Base-by-base conservation (phyloP, 2,797 vertebrate genomes). In the Sandelia bainsii region DNA sequence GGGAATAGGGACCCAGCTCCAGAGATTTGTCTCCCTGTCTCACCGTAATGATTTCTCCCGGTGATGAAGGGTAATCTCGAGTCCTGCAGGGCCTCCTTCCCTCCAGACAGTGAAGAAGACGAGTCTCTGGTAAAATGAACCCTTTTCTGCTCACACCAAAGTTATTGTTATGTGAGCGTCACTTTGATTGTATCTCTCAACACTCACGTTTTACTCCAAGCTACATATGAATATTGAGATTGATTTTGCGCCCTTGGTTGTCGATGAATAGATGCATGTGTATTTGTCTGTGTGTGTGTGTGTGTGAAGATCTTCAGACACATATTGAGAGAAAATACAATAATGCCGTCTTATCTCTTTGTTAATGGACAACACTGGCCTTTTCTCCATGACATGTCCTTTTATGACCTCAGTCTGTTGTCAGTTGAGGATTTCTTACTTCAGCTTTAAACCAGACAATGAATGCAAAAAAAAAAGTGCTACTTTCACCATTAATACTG, bases 31-130 rank as follows among this genome's bases (percentile, higher is more conserved):
- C 80, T 81, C 63, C 75, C 50, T 7, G 40, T 83, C 82, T 73
- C 29, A 16, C 59, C 12, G 0, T 85, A 89, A 90, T 90, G 86
- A 90, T 81, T 86, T 77, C 70, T 76, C 61, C 68, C 11, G 3
- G 45, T 84, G 81, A 89, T 85, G 71, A 61, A 75, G 81, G 67
- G 73, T 83, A 84, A 90, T 87, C 88, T 92, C 87, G 80, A 85
- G 72, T 78, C 75, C 66, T 69, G 3, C 49, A 45, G 74, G 75
- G 73, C 45, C 56, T 75, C 8, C 25, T 49, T 20, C 19, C 12
- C 54, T 22, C n/a, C 13, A 1, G 32, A 63, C 49, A 63, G 76
- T 34, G 40, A 75, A 69, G 53, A 72, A 51, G 72, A 77, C 64
- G 20, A 58, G 73, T 82, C 72, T 75, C 69, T 56, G 69, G 72